Evolutionary conservation across 2,113 vertebrate species (phyloP).

Genomic region (Sus scrofa): T2T-Sscrofa CM000830.6:21774501-21775000

Average conservation of each 20-base stretch:
- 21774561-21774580: background rate
- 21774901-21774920: background rate
- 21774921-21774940: background rate
- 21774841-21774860: background rate
- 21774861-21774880: background rate
- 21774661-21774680: background rate
- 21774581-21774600: background rate
- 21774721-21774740: background rate
- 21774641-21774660: background rate
- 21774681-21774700: background rate
- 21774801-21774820: background rate
- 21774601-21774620: background rate
- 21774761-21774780: background rate
- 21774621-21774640: background rate
- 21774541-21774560: background rate
- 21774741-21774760: background rate
- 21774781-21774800: background rate
- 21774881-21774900: background rate
- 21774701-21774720: background rate
- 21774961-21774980: background rate
- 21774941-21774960: background rate
- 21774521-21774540: background rate
- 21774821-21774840: background rate
- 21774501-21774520: constrained; percentile 23
- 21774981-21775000: background rate